Evolutionary conservation across 1,140 invertebrate species (phyloP).

Genomic region (Triops cancriformis): DNA sequence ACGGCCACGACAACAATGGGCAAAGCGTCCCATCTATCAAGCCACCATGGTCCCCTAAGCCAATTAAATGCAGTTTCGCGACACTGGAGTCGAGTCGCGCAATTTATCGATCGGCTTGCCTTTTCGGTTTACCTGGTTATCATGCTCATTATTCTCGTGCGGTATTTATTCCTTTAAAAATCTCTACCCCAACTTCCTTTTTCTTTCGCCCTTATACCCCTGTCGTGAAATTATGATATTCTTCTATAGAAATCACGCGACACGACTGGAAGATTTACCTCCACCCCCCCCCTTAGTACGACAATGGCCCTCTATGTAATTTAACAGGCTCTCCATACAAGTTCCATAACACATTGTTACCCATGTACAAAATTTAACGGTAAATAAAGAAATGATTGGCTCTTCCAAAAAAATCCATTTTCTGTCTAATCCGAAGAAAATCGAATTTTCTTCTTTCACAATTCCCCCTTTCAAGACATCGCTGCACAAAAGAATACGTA

Average conservation of each 20-base stretch:
- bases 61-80: not conserved
- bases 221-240: not conserved
- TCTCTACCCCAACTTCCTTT: not conserved
- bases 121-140: conserved; percentile 17
- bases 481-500: not conserved
- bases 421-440: not conserved
- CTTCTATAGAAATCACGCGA: not conserved
- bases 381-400: not conserved
- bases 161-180: conserved; percentile 20
- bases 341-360: not conserved
- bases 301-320: not conserved
- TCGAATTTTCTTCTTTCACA: not conserved
- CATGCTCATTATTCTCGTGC: conserved; percentile 11
- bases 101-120: conserved; percentile 17
- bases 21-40: not conserved
- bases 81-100: not conserved
- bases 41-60: not conserved
- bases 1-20: not conserved
- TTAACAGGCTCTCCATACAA: not conserved
- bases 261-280: not conserved
- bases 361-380: not conserved
- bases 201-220: not conserved
- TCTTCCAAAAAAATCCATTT: not conserved
- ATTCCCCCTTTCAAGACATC: not conserved
- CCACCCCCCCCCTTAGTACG: not conserved